Percentiles rank a stretch among this genome's conserved stretches.
Evolutionary conservation across 2,888 invertebrate genomes (phyloP).

Genomic region (Vesta saturnalis): DNA sequence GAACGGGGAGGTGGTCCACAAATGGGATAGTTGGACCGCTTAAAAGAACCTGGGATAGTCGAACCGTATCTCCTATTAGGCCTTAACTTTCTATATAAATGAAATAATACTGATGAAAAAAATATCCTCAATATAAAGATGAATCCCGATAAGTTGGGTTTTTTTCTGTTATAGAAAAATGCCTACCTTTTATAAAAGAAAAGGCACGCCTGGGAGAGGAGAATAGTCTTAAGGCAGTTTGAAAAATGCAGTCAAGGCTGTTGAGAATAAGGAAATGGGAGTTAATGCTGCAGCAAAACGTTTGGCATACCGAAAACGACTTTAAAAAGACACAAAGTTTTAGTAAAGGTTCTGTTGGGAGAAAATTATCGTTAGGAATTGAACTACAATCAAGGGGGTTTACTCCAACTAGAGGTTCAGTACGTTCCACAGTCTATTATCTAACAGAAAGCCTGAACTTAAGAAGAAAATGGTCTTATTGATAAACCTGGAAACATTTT

Average conservation of each 20-base stretch:
- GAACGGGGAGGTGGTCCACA: no score
- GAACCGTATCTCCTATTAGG: no score
- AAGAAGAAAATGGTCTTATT: background rate
- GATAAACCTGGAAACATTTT: background rate
- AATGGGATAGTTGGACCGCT: no score
- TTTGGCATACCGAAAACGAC: background rate
- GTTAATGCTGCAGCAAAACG: background rate
- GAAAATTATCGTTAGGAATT: background rate
- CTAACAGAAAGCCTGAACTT: background rate
- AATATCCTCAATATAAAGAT: no score
- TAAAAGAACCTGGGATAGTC: no score
- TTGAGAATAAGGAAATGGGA: background rate
- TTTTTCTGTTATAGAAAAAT: no score
- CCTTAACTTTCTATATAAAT: no score
- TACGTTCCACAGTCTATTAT: background rate
- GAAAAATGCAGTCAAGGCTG: background rate
- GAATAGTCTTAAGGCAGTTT: background rate
- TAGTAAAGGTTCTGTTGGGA: background rate
- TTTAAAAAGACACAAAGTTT: background rate
- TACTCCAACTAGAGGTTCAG: conserved; percentile 31
- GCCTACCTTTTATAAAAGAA: background rate
- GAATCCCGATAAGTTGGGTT: no score
- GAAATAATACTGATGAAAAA: no score
- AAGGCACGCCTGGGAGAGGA: background rate
- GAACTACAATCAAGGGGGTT: conserved; percentile 24